Evolutionary conservation across 2,113 vertebrate species (phyloP), one percentile per base, ranked within the genome.

Genomic region (Varanus komodoensis): DNA sequence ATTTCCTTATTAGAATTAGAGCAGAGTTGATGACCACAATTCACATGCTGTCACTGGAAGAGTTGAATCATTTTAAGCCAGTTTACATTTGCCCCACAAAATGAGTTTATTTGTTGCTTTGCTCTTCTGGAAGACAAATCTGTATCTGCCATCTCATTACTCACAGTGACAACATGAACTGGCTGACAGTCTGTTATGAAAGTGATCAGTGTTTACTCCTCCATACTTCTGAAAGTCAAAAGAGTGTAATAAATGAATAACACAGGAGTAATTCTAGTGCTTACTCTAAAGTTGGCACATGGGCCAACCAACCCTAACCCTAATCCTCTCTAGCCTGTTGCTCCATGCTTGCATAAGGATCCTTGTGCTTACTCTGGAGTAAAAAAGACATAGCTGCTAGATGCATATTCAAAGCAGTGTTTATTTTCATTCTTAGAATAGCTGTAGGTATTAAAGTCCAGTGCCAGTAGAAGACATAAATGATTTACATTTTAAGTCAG

Each of bases 11-110:
- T 86, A 38, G 0, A 0, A 8, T 54, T 19, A 2, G 91, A 64
- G 12, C 48, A 1, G 0, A 12, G 19, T 48, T 93, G 11, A n/a
- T 86, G 1, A 1, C 25, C 0, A 0, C 57, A 90, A 38, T 50
- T 84, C 85, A 52, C 14, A 32, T 74, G 9, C 25, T 34, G 19
- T 88, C 77, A 80, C 4, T 81, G 29, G 9, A 69, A 19, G 64
- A 50, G 1, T 50, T n/a, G 19, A 78, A 64, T 19, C 11, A 44
- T 44, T 48, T 32, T 48, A 67, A 78, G 27, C 57, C 23, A 29
- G 19, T 87, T 78, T 44, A 38, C 34, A 48, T 6, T 64, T 17
- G 48, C 7, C 23, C 48, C 48, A 52, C 7, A 86, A 85, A 71
- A 73, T 32, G 52, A 68, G 32, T 14, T 75, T 75, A 15, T 7